Evolutionary conservation across 2,113 vertebrate species (phyloP), one percentile per base, ranked within the genome.

Genomic region (Spea multiplicata): DNA sequence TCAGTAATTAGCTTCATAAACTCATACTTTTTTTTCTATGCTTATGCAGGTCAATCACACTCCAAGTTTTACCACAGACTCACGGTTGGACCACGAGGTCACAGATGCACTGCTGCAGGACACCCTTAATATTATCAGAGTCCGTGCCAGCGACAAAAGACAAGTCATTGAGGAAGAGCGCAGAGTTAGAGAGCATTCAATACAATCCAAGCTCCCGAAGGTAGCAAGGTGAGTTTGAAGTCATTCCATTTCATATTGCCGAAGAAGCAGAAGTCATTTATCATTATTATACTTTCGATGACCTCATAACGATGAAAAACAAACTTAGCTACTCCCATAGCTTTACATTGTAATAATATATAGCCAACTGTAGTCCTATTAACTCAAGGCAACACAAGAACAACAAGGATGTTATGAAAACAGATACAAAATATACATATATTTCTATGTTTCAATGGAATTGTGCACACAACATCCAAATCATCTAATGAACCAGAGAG

Each of bases 91-190:
- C 73, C 78, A 12, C 0, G 92, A 94, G 75, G 92, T 93, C 73
- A 94, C 93, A 81, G 89, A 93, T 4, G 85, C 90, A 0, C 88
- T 94, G 12, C 89, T 94, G n/a, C 85, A 84, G 1, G 92, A 94
- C 0, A 83, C 92, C 30, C 83, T 94, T 83, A 89, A 83, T 30
- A 85, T 94, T 44, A 83, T 93, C 70, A 92, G 92, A 0, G 82
- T 93, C 65, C 84, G 74, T 0, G 87, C 87, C 81, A 92, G 88
- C 3, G 82, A 88, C 86, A 92, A 82, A 66, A 88, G 5, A 81
- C 91, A 91, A 74, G 88, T 91, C 80, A 67, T 90, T 8, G 88
- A 93, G 69, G 93, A 93, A 44, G 90, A 94, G 6, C 30, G 30
- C 30, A 83, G 85, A 30, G 82, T 86, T 4, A 91, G 88, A 81